Conservation (phyloP, 2,797 vertebrate species). For the Okamejei kenojei region DNA sequence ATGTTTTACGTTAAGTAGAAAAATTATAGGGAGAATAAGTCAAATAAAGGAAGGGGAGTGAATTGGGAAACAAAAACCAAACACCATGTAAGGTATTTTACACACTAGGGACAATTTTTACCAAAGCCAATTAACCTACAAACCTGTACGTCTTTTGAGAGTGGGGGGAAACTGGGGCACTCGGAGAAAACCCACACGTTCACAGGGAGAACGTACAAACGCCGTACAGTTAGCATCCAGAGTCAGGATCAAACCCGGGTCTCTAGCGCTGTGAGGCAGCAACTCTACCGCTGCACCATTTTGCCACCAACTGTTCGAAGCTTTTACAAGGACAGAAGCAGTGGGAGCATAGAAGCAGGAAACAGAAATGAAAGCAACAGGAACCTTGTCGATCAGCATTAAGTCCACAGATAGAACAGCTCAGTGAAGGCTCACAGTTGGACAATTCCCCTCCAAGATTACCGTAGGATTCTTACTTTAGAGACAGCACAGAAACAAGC, state of each 20-base stretch:
- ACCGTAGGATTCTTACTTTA: not conserved
- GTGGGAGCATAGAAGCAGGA: not conserved
- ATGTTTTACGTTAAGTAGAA: not conserved
- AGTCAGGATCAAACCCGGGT: too few relatives aligned
- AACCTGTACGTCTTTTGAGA: too few relatives aligned
- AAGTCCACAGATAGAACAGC: not conserved
- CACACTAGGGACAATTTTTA: too few relatives aligned
- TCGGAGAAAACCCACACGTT: too few relatives aligned
- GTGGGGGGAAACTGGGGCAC: too few relatives aligned
- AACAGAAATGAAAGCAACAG: not conserved
- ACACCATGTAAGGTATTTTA: too few relatives aligned
- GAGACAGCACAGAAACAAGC: too few relatives aligned
- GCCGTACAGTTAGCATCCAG: too few relatives aligned
- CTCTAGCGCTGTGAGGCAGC: too few relatives aligned
- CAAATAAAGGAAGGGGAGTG: not conserved
- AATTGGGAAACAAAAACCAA: not conserved
- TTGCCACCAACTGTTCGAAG: not conserved
- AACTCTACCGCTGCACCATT: too few relatives aligned
- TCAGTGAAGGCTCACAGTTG: not conserved
- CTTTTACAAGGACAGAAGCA: not conserved
- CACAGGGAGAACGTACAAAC: too few relatives aligned
- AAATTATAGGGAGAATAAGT: not conserved
- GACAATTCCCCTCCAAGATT: not conserved
- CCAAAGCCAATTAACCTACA: too few relatives aligned
- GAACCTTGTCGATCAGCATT: not conserved